Base-by-base conservation (phyloP, 2,797 vertebrate genomes). In the Buphagus erythrorhynchus region DNA sequence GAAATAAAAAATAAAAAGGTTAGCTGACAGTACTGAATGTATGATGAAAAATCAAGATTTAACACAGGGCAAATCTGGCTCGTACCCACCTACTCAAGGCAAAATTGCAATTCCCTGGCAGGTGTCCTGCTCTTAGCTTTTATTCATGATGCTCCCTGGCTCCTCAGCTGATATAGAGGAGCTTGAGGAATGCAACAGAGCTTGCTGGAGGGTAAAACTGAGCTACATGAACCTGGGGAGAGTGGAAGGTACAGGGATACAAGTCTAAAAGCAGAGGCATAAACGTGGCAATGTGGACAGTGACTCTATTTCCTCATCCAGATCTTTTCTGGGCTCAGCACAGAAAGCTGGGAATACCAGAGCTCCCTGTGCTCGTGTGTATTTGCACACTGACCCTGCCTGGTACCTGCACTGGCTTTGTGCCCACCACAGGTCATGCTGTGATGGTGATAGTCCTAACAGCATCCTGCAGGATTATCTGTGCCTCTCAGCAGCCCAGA, bases 111-210 rank as follows among this genome's bases (percentile, higher is more conserved):
- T 22, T 59, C 16, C 51, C 17, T 75, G 36, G 61, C 14, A 3
- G 0, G 19, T 35, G 17, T 88, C 51, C 29, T 16, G 33, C 10
- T 46, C 31, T 74, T 10, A 36, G n/a, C 4, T 74, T 77, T 78
- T 18, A 48, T 28, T 54, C 40, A 58, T 42, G 38, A 59, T 40
- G 35, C 1, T 5, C 11, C 49, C 49, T 45, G 43, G 25, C 24
- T 83, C 33, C 29, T n/a, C 36, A 36, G 17, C 4, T 1, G 1
- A 6, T 28, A 40, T 69, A 42, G 24, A 78, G 5, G 33, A 46
- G 25, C 2, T 6, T 66, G 16, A 66, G 31, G 26, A 91, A 51
- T 1, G 2, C 21, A 21, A 1, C 3, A 26, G 2, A 2, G 3
- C 28, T 52, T 65, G 14, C 25, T 75, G 35, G 24, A 82, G 40